Percentiles rank a stretch among this genome's conserved stretches.
These are phyloP conservation scores for Ptilodon capucinus DNA, from an alignment of 2,888 invertebrate genomes.

Conservation along the genomic window DNA sequence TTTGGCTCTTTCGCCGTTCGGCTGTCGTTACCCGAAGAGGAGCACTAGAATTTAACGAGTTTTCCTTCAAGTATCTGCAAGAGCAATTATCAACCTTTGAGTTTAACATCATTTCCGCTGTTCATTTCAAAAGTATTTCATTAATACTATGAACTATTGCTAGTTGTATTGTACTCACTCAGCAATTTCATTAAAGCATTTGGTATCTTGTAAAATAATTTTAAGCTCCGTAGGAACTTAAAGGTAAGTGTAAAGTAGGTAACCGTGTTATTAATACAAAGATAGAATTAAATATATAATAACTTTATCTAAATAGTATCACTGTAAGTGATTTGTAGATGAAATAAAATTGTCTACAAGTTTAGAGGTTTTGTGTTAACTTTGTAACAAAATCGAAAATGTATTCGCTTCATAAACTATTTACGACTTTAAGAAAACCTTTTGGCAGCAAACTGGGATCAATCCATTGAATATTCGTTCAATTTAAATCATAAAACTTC, in stretches of 20 bases:
- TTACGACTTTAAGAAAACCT: not conserved
- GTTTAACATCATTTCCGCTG: not conserved
- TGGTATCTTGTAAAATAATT: too few species aligned
- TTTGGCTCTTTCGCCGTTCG: conserved; percentile 21
- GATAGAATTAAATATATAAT: too few species aligned
- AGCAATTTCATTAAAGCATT: too few species aligned
- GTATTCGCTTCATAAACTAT: not conserved
- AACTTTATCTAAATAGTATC: too few species aligned
- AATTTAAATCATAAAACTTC: not conserved
- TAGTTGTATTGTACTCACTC: too few species aligned
- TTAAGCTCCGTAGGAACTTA: too few species aligned
- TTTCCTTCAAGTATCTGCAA: not conserved
- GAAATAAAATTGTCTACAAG: too few species aligned
- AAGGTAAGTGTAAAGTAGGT: too few species aligned
- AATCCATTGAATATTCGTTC: not conserved
- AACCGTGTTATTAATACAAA: too few species aligned
- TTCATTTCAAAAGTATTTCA: not conserved
- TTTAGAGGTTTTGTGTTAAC: too few species aligned
- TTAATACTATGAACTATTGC: too few species aligned
- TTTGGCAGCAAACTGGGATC: not conserved
- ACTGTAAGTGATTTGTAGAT: too few species aligned
- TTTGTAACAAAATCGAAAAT: not conserved
- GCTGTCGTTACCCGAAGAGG: conserved; percentile 41
- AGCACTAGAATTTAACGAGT: conserved; percentile 74
- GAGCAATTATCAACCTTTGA: not conserved